Base-by-base conservation (phyloP, 2,797 vertebrate species). In the Tokudaia tokunoshimensis region DNA sequence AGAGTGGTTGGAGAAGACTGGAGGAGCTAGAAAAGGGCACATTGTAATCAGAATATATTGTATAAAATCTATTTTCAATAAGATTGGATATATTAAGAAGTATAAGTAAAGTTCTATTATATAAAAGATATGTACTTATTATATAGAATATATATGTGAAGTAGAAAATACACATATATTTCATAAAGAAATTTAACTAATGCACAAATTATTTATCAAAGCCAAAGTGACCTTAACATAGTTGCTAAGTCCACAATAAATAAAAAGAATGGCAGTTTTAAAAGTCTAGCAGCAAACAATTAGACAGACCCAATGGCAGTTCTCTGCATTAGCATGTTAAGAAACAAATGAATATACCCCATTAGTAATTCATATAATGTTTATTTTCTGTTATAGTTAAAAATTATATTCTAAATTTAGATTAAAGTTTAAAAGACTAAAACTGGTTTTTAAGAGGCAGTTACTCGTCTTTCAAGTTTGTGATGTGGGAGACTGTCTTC, bases 211-310 rank as follows among this genome's bases (percentile, higher is more conserved):
- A 55, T 92, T 83, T 67, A 19, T 67, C 72, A 13, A 89, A 75
- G 13, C 44, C n/a, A 67, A 57, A 87, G 29, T 74, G 34, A 86
- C 67, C 78, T 89, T 93, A 95, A 15, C 57, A 82, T 92, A 4
- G 31, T 65, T 63, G 31, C 65, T 44, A 20, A 31, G 86, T 52
- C 24, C 13, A 94, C 14, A 22, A 50, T 44, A 50, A 50, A 34
- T 65, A 76, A 92, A 72, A 17, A 65, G 14, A 20, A 92, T 70
- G 92, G 55, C 26, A 50, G 57, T 90, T 86, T 81, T 55, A 92
- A 72, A 75, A 31, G 29, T 95, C 22, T 65, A 74, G 34, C 34
- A 89, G 55, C 74, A 92, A 96, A 83, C 12, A 82, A 72, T 29
- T 24, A 81, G 83, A 41, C 82, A 94, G 55, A 20, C 81, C n/a